A percentile compares a stretch with the other conserved stretches of the same genome.
Evolutionary conservation across 2,888 invertebrate genomes (phyloP).

Genomic region (Nephrotoma flavescens): DNA sequence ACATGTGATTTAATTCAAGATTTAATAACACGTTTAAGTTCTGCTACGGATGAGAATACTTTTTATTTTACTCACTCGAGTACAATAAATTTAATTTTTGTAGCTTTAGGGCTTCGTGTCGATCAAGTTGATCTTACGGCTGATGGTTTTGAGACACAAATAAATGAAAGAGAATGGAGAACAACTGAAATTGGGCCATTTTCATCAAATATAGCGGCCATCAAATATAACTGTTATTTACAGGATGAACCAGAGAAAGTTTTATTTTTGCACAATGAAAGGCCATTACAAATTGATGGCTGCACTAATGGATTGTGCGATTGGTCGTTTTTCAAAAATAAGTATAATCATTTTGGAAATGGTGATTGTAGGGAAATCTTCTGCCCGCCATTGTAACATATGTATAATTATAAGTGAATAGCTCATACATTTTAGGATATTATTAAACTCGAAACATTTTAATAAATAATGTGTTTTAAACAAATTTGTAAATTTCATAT

Average conservation of each 20-base stretch:
- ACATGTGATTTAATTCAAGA: conserved; percentile 54
- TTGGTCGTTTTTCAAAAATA: conserved; percentile 50
- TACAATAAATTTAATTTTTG: conserved; percentile 38
- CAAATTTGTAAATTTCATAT: too few relatives aligned
- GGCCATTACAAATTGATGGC: conserved; percentile 47
- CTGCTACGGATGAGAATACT: conserved; percentile 35
- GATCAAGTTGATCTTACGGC: conserved; percentile 42
- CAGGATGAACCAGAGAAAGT: conserved; percentile 36
- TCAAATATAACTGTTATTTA: conserved; percentile 41
- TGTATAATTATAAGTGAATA: neutral
- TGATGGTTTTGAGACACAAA: conserved; percentile 39
- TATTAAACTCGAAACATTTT: too few relatives aligned
- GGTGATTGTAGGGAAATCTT: conserved; percentile 21
- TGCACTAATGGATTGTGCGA: conserved; percentile 66
- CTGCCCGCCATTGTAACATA: neutral
- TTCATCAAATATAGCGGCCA: conserved; percentile 49
- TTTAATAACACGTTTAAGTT: conserved; percentile 47
- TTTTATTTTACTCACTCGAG: conserved; percentile 47
- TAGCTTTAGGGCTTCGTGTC: conserved; percentile 41
- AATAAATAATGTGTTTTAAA: too few relatives aligned
- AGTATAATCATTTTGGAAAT: conserved; percentile 38
- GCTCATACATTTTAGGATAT: neutral
- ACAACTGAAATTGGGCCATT: conserved; percentile 48
- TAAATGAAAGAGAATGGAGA: conserved; percentile 41
- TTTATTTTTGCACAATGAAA: conserved; percentile 58